These are phyloP conservation scores for Mechanitis mazaeus DNA, from an alignment of 2,888 invertebrate genomes.

Conservation along the genomic window DNA sequence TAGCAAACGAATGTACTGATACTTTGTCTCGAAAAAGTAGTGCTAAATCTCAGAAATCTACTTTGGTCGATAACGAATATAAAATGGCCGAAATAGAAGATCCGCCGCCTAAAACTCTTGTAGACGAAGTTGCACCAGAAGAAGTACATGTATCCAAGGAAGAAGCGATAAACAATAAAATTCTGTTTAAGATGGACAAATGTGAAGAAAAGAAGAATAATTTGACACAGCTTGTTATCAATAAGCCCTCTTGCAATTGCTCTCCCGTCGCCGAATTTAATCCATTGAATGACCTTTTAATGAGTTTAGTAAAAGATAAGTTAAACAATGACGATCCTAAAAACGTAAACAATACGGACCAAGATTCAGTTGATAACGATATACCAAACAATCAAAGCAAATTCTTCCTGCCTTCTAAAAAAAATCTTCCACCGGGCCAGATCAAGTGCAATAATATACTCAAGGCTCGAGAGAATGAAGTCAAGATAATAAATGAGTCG, in stretches of 20 bases:
- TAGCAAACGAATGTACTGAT: slow-evolving; percentile 43
- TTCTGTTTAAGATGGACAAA: slow-evolving; percentile 66
- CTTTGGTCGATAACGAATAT: slow-evolving; percentile 53
- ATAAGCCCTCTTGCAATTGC: slow-evolving; percentile 67
- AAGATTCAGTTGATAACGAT: slow-evolving; percentile 72
- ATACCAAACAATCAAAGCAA: slow-evolving; percentile 84
- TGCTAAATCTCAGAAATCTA: slow-evolving; percentile 75
- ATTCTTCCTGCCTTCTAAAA: slow-evolving; percentile 79
- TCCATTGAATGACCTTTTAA: slow-evolving; percentile 68
- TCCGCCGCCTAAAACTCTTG: slow-evolving; percentile 57
- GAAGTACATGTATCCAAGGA: slow-evolving; percentile 65
- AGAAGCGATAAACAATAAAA: slow-evolving; percentile 69
- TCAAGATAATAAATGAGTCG: slow-evolving; percentile 67
- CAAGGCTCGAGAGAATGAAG: slow-evolving; percentile 82
- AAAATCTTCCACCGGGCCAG: slow-evolving; percentile 91
- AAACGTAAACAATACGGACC: slow-evolving; percentile 78
- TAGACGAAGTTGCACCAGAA: slow-evolving; percentile 59
- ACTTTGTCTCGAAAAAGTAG: slow-evolving; percentile 73
- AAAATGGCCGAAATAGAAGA: slow-evolving; percentile 52
- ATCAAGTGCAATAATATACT: slow-evolving; percentile 94
- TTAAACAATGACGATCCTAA: slow-evolving; percentile 80
- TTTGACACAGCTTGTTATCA: slow-evolving; percentile 61
- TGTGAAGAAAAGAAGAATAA: slow-evolving; percentile 66
- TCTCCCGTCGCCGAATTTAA: slow-evolving; percentile 67
- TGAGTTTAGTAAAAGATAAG: slow-evolving; percentile 72